Evolutionary conservation across 2,888 invertebrate genomes (phyloP).

Genomic region (Trissolcus brochymenae): DNA sequence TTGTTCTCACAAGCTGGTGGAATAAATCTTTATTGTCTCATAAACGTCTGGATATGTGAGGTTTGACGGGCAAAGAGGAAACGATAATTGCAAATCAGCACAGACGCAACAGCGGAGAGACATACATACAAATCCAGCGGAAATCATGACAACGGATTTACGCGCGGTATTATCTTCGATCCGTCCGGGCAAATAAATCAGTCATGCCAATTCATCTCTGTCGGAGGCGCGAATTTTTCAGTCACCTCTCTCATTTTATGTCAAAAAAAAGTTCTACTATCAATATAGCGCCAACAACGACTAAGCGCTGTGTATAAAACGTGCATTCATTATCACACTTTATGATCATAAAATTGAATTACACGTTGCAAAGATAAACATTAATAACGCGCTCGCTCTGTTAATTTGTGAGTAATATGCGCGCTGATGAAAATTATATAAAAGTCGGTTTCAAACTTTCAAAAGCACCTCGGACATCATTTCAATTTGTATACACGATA

Average conservation of each 20-base stretch:
- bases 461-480: too few relatives aligned
- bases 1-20: background rate
- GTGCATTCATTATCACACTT: slow-evolving; percentile 36
- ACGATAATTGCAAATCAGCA: slow-evolving; percentile 22
- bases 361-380: slow-evolving; percentile 29
- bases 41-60: too few relatives aligned
- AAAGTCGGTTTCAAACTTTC: slow-evolving; percentile 4
- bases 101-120: background rate
- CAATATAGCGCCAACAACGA: slow-evolving; percentile 15
- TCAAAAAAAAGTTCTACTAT: slow-evolving; percentile 20
- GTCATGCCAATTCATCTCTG: slow-evolving; percentile 30
- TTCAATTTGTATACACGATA: slow-evolving; percentile 12
- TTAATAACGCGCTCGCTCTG: slow-evolving; percentile 23
- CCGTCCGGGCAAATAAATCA: slow-evolving; percentile 12
- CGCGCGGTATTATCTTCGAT: background rate
- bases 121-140: slow-evolving; percentile 9
- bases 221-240: slow-evolving; percentile 12
- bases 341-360: slow-evolving; percentile 46
- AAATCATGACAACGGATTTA: slow-evolving; percentile 25
- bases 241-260: slow-evolving; percentile 13
- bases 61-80: slow-evolving; percentile 2
- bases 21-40: background rate
- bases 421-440: slow-evolving; percentile 35
- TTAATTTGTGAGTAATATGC: slow-evolving; percentile 24
- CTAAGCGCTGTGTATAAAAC: slow-evolving; percentile 22